Base-by-base conservation (phyloP, 2,797 vertebrate species). In the Pogonophryne albipinna region DNA sequence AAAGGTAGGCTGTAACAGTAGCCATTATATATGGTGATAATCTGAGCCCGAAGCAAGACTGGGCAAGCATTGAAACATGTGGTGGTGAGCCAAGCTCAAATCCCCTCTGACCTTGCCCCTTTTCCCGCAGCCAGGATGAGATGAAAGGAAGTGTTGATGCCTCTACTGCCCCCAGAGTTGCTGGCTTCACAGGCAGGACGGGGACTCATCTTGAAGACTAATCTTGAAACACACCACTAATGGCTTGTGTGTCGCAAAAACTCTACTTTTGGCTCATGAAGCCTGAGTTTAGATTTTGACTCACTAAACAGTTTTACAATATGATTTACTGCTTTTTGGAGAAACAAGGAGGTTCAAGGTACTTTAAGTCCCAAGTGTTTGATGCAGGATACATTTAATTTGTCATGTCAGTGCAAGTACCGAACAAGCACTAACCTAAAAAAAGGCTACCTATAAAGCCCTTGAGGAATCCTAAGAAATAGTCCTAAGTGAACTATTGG, bases 81-180 rank as follows among this genome's bases (percentile, higher is more conserved):
- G 91, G 84, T 87, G 77, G 89, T 78, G 85, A 92, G 90, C 90
- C 89, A 89, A 90, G 87, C 89, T 93, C 74, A 94, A 94, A 91
- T 92, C 91, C 89, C 88, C 66, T 85, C 87, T 90, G 92, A 94
- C 93, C 92, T 93, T 92, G 90, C 82, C 78, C 83, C 83, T 65
- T 86, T 85, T 89, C 85, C 90, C 87, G 80, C 76, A 85, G 83
- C 84, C 79, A 84, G 74, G 85, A 83, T 60, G 67, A 79, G 85
- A 92, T 91, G 80, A 90, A 92, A 92, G 84, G 83, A 77, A 50
- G 87, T 74, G 72, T 57, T 83, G 90, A 91, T 90, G 79, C 67
- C 60, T 89, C 87, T 92, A 92, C 89, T 88, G 93, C 90, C 92
- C 90, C 89, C 70, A 91, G 89, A 94, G 93, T 89, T 63, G 65